Percentiles rank a stretch among this genome's conserved stretches.
Conservation (phyloP, 1,140 invertebrate genomes). For the Cydia splendana region DNA sequence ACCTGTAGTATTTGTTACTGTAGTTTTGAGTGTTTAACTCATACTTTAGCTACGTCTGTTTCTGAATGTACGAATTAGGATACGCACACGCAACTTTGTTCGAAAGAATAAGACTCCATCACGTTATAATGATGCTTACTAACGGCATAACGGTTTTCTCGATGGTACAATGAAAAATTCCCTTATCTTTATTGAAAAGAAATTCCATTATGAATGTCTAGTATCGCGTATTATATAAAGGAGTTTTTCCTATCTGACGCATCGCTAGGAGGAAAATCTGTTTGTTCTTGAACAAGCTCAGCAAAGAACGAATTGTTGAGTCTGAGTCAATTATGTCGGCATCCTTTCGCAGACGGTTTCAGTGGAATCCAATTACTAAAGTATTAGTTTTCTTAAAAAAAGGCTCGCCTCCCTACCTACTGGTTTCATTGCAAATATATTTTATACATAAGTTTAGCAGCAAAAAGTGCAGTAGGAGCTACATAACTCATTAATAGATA, state of each 20-base stretch:
- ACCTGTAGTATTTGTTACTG: too few relatives aligned
- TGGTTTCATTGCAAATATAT: not conserved
- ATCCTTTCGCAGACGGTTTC: conserved; percentile 11
- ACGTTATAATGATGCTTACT: not conserved
- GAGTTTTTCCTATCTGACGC: not conserved
- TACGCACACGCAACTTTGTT: too few relatives aligned
- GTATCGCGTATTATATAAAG: not conserved
- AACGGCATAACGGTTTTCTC: not conserved
- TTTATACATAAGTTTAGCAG: not conserved
- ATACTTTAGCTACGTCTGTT: too few relatives aligned
- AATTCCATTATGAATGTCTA: conserved; percentile 16
- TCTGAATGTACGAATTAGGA: too few relatives aligned
- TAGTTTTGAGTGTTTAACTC: too few relatives aligned
- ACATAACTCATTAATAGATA: too few relatives aligned
- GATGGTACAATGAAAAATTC: conserved; percentile 7
- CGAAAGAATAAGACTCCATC: not conserved
- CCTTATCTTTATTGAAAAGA: not conserved
- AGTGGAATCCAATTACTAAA: conserved; percentile 14
- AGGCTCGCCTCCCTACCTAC: not conserved
- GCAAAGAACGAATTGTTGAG: conserved; percentile 20
- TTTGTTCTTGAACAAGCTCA: conserved; percentile 30
- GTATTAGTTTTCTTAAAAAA: not conserved
- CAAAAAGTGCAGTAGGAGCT: not conserved
- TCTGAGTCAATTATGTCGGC: conserved; percentile 7
- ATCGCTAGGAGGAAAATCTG: not conserved